Evolutionary conservation across 1,140 invertebrate genomes (phyloP).

Genomic region (Agrilus planipennis): DNA sequence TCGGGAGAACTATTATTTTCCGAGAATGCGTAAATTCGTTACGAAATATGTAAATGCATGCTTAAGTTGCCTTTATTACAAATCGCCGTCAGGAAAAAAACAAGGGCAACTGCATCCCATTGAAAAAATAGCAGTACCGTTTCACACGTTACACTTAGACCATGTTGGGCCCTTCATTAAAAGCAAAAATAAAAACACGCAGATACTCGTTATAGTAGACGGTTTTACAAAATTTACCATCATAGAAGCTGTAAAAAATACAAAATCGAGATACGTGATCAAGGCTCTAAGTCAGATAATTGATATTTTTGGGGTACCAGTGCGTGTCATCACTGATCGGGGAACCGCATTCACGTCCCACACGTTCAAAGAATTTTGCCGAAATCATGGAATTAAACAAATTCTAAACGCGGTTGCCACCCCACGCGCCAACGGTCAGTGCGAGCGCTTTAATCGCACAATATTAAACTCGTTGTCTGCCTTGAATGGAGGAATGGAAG

Average conservation of each 20-base stretch:
- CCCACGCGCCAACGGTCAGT: conserved; percentile 18
- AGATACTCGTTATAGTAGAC: conserved; percentile 30
- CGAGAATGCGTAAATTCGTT: conserved; percentile 8
- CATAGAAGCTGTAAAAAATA: conserved; percentile 3
- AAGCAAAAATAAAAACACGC: conserved; percentile 14
- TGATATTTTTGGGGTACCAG: conserved; percentile 24
- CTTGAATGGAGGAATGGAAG: not conserved
- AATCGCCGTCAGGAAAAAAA: not conserved
- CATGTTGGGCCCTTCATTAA: conserved; percentile 25
- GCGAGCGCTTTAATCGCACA: conserved; percentile 14
- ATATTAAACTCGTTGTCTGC: conserved; percentile 9
- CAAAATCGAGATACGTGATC: not conserved
- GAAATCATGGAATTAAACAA: conserved; percentile 12
- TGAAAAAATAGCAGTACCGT: conserved; percentile 20
- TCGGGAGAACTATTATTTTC: conserved; percentile 26
- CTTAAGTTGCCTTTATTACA: conserved; percentile 2
- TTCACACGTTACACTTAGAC: conserved; percentile 29
- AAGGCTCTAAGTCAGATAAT: not conserved
- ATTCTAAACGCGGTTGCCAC: conserved; percentile 14
- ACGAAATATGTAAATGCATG: conserved; percentile 6
- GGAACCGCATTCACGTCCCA: conserved; percentile 15
- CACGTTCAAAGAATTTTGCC: conserved; percentile 15
- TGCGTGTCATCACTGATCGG: conserved; percentile 14
- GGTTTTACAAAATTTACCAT: too few species aligned
- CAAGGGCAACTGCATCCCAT: conserved; percentile 20